A percentile compares a stretch with the other conserved stretches of the same genome.
Conservation (phyloP, 2,888 invertebrate species). For the Scaptomyza parva region DNA sequence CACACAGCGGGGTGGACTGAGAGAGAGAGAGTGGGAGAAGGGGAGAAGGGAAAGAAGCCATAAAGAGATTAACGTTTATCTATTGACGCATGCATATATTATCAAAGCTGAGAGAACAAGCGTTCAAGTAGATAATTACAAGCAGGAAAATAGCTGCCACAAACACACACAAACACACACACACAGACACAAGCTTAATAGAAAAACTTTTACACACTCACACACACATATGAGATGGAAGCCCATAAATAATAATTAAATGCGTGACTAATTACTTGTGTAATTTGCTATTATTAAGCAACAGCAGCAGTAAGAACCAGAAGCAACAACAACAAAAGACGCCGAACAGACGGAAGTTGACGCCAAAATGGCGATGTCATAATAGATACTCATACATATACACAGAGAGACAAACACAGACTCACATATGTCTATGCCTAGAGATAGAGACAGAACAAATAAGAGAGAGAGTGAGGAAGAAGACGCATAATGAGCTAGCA, state of each 20-base stretch:
- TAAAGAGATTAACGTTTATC: constrained; percentile 52
- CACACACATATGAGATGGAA: constrained; percentile 20
- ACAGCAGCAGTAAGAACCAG: constrained; percentile 22
- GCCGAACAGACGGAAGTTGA: constrained; percentile 47
- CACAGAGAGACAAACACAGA: neutral
- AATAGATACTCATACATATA: constrained; percentile 34
- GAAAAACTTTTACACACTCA: constrained; percentile 37
- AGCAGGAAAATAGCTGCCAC: constrained; percentile 36
- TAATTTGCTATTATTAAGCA: constrained; percentile 79
- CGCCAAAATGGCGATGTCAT: constrained; percentile 54
- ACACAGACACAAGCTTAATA: constrained; percentile 20
- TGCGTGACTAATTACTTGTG: constrained; percentile 82
- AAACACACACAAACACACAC: constrained; percentile 8
- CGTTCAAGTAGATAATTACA: constrained; percentile 72
- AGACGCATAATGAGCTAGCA: constrained; percentile 71
- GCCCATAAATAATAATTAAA: constrained; percentile 79
- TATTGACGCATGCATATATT: constrained; percentile 55
- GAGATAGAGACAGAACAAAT: neutral
- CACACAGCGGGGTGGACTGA: constrained; percentile 1
- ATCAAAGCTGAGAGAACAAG: constrained; percentile 43
- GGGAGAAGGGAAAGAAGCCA: constrained; percentile 9
- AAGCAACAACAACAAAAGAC: constrained; percentile 34
- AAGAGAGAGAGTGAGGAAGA: neutral
- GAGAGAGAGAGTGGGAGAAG: too few species aligned
- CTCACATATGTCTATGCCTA: constrained; percentile 1